A percentile compares a stretch with the other conserved stretches of the same genome.
Evolutionary conservation across 1,140 invertebrate genomes (phyloP).

Genomic region (Megalonaias nervosa): DNA sequence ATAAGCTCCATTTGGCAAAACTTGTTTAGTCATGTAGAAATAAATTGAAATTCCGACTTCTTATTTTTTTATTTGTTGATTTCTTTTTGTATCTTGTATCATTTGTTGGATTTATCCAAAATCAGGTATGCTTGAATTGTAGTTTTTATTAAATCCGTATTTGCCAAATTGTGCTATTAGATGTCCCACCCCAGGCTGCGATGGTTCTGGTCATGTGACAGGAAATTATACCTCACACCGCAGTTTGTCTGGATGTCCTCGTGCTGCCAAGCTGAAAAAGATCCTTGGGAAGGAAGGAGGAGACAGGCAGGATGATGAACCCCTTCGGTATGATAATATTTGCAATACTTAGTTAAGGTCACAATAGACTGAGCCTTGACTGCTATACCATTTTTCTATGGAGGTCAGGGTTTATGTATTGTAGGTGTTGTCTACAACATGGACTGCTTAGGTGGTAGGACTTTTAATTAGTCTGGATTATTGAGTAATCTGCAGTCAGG

Average conservation of each 20-base stretch:
- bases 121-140: neutral
- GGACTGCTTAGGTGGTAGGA: too few species aligned
- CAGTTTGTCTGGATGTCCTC: conserved; percentile 82
- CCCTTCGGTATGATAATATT: conserved; percentile 49
- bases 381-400: too few species aligned
- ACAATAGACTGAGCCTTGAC: neutral
- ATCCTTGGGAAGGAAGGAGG: conserved; percentile 60
- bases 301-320: conserved; percentile 55
- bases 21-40: too few species aligned
- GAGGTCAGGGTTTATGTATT: too few species aligned
- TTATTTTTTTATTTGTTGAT: too few species aligned
- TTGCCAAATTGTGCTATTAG: conserved; percentile 28
- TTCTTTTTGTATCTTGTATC: too few species aligned
- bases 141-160: conserved; percentile 2
- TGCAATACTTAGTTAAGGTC: neutral
- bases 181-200: conserved; percentile 72
- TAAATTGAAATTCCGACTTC: too few species aligned
- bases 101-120: neutral
- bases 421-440: too few species aligned
- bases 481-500: too few species aligned
- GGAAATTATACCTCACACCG: conserved; percentile 85
- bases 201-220: conserved; percentile 76
- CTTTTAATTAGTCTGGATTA: too few species aligned
- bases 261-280: conserved; percentile 75
- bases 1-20: too few species aligned